Conservation (phyloP, 2,888 invertebrate species). For the Ectropis crepuscularia region DNA sequence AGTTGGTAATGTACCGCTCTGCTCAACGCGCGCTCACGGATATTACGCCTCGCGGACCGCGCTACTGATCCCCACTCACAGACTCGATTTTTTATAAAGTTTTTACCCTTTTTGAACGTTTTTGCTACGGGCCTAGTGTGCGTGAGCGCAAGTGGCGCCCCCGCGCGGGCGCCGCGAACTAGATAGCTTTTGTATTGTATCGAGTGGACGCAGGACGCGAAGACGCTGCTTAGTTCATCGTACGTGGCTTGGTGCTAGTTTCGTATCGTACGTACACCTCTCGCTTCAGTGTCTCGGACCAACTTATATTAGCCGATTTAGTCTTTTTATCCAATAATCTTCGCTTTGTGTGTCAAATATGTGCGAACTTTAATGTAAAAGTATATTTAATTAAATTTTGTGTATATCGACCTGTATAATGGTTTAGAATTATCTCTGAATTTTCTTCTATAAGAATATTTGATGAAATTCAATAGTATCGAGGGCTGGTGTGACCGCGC, state of each 20-base stretch:
- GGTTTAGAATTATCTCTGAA: constrained; percentile 80
- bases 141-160: constrained; percentile 52
- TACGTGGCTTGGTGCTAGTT: constrained; percentile 83
- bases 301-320: constrained; percentile 74
- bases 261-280: constrained; percentile 69
- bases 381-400: constrained; percentile 75
- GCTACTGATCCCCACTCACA: constrained; percentile 56
- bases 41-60: constrained; percentile 41
- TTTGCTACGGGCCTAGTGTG: constrained; percentile 67
- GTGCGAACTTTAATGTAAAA: constrained; percentile 81
- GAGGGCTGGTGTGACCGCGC: constrained; percentile 69
- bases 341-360: constrained; percentile 85
- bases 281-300: constrained; percentile 84
- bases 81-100: constrained; percentile 74
- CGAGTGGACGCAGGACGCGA: constrained; percentile 40
- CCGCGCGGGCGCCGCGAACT: constrained; percentile 29
- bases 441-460: constrained; percentile 76
- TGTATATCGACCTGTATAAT: constrained; percentile 84
- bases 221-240: constrained; percentile 61
- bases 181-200: constrained; percentile 70
- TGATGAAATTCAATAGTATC: constrained; percentile 69
- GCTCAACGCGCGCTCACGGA: constrained; percentile 67
- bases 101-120: constrained; percentile 74
- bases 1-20: constrained; percentile 30
- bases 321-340: constrained; percentile 75